Percentiles rank a stretch among this genome's conserved stretches.
phyloP scores from a whole-genome alignment of 1,140 invertebrate species.

The Bombus turneri region DNA sequence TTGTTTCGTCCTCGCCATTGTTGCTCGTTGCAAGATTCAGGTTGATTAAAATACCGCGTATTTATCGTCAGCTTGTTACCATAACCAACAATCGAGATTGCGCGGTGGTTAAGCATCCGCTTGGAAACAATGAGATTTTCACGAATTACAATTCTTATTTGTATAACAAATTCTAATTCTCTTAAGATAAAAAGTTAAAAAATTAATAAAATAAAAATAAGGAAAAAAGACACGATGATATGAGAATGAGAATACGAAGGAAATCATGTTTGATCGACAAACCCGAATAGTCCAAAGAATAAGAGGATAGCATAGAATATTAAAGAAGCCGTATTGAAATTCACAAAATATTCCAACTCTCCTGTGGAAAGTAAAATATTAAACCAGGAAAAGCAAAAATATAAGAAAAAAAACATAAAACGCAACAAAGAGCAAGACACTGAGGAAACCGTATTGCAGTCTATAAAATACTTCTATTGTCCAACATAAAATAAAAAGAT shows the following conservation, averaged over 20 bases:
- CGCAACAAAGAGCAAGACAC: not conserved
- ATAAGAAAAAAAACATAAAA: not conserved
- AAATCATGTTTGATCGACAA: not conserved
- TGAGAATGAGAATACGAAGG: not conserved
- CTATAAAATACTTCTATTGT: not conserved
- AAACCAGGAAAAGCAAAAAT: not conserved
- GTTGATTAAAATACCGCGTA: not conserved
- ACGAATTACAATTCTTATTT: not conserved
- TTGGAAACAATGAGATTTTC: not conserved
- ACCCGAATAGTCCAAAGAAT: not conserved
- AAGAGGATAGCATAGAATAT: not conserved
- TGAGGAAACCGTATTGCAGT: not conserved
- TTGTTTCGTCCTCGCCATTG: not conserved
- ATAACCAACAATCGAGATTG: not conserved
- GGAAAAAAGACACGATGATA: not conserved
- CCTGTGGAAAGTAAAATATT: not conserved
- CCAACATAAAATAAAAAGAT: not conserved
- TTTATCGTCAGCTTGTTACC: not conserved
- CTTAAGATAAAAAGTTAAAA: not conserved
- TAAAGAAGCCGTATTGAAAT: not conserved
- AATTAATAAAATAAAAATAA: not conserved
- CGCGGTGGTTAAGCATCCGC: not conserved
- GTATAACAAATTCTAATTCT: not conserved
- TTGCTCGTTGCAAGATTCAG: not conserved
- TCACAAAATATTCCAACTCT: not conserved